Percentiles rank a stretch among this genome's conserved stretches.
Evolutionary conservation across 2,113 vertebrate species (phyloP).

Genomic region (Hemibagrus wyckioides): DNA sequence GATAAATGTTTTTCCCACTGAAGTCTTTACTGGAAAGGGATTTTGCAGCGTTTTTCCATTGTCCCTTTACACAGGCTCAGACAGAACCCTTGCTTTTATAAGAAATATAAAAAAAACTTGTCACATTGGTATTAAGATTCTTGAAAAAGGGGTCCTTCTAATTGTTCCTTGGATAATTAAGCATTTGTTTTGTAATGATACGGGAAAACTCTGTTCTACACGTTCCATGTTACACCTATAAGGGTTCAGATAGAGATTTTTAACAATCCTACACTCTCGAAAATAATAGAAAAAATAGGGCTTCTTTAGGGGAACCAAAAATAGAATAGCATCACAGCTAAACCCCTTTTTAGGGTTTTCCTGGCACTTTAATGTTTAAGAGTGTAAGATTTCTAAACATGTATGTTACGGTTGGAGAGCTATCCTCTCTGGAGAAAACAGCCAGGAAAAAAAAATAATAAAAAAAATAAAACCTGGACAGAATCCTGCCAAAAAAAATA

Average conservation of each 20-base stretch:
- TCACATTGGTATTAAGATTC: not conserved
- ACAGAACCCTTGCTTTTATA: not conserved
- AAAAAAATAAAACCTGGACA: no score
- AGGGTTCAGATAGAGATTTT: not conserved
- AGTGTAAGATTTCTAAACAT: no score
- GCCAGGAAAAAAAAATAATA: not conserved
- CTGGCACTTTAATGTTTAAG: no score
- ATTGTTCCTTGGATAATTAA: no score
- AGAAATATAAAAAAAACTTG: not conserved
- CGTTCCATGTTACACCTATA: not conserved
- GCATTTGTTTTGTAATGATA: not conserved
- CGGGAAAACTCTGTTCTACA: not conserved
- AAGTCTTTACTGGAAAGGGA: not conserved
- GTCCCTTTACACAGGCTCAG: not conserved
- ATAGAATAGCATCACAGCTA: no score
- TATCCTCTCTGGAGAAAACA: not conserved
- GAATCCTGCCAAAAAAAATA: no score
- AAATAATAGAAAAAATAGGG: no score
- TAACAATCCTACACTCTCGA: no score
- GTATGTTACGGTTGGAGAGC: no score
- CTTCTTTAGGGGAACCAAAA: no score
- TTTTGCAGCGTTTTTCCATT: not conserved
- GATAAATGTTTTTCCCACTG: not conserved
- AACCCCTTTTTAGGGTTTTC: no score
- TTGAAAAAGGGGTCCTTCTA: not conserved